Evolutionary conservation across 2,888 invertebrate species (phyloP).

Genomic region (Amblyjoppa fuscipennis): DNA sequence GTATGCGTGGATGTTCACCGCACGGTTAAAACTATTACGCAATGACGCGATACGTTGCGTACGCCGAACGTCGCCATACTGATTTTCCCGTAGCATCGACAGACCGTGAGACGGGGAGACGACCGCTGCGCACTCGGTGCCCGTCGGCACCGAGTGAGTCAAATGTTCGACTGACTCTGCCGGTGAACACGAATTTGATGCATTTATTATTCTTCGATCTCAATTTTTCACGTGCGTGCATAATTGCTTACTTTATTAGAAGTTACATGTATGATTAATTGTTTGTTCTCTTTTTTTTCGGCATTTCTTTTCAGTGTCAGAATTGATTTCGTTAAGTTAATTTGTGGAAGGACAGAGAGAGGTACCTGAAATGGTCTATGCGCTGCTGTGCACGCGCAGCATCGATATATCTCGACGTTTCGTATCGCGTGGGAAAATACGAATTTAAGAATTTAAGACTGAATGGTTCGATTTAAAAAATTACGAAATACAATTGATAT

Average conservation of each 20-base stretch:
- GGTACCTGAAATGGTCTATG: background rate
- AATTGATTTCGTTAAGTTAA: background rate
- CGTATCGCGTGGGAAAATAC: background rate
- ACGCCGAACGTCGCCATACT: conserved; percentile 73
- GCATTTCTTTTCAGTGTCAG: background rate
- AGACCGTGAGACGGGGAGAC: conserved; percentile 7
- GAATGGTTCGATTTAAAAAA: background rate
- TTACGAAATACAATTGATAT: background rate
- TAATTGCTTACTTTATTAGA: background rate
- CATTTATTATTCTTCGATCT: background rate
- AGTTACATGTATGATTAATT: background rate
- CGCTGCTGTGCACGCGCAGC: conserved; percentile 6
- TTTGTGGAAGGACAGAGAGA: background rate
- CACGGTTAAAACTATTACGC: conserved; percentile 68
- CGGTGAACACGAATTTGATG: background rate
- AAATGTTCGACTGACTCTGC: background rate
- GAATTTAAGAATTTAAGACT: background rate
- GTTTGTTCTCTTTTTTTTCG: background rate
- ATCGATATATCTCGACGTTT: conserved; percentile 13
- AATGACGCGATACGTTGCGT: conserved; percentile 64
- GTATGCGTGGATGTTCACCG: conserved; percentile 61
- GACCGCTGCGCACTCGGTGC: conserved; percentile 5
- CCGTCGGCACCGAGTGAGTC: background rate
- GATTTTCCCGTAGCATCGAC: conserved; percentile 45
- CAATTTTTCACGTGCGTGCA: background rate